Percentiles rank a stretch among this genome's conserved stretches.
These are phyloP conservation scores for Porites rus DNA, from an alignment of 92 coral and sea anemone species.

Conservation along the genomic window DNA sequence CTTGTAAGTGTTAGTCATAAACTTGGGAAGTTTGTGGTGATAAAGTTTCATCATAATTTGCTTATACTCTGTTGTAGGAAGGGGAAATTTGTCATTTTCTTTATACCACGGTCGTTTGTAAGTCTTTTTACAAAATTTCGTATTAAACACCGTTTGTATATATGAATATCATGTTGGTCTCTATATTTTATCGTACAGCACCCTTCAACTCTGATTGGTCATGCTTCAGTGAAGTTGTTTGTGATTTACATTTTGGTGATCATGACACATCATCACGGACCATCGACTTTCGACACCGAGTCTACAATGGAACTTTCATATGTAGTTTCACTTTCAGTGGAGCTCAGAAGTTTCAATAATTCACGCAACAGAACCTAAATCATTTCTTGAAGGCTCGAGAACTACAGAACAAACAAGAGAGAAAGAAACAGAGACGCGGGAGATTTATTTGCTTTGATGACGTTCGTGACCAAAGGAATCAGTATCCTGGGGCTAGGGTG, in stretches of 20 bases:
- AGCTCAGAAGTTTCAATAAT: not conserved
- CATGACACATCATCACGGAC: not conserved
- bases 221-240: slow-evolving; percentile 23
- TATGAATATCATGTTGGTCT: not conserved
- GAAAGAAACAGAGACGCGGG: not conserved
- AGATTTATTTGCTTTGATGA: not conserved
- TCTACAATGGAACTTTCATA: not conserved
- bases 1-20: too few relatives aligned
- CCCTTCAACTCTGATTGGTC: not conserved
- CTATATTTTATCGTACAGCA: not conserved
- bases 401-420: too few relatives aligned
- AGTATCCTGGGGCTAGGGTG: not conserved
- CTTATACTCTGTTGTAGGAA: not conserved
- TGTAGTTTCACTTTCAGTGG: not conserved
- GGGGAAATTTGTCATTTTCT: not conserved
- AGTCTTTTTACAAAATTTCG: not conserved
- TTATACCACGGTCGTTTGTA: not conserved
- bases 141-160: slow-evolving; percentile 22
- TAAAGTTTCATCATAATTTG: not conserved
- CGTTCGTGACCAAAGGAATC: not conserved
- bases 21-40: not conserved
- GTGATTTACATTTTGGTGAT: not conserved
- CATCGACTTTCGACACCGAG: not conserved
- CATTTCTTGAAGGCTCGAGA: not conserved
- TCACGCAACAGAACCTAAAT: not conserved